Evolutionary conservation across 2,888 invertebrate species (phyloP).

Genomic region (Axea sp.): DNA sequence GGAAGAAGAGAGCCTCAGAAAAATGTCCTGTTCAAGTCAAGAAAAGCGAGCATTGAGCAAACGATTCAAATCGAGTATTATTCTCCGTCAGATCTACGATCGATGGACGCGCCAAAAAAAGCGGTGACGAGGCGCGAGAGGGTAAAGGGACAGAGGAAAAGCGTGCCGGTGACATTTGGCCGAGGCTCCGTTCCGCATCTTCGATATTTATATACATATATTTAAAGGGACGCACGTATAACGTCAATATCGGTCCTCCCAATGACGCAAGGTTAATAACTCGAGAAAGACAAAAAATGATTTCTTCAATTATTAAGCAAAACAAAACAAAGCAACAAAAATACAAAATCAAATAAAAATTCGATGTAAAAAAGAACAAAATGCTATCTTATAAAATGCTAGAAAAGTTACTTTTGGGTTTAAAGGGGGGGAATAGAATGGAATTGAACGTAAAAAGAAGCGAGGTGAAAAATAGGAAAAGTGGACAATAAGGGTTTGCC

Average conservation of each 20-base stretch:
- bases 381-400: no score
- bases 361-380: no score
- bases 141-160: conserved; percentile 20
- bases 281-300: neutral
- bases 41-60: conserved; percentile 42
- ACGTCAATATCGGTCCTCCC: conserved; percentile 9
- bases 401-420: no score
- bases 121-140: no score
- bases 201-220: conserved; percentile 32
- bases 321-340: neutral
- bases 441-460: no score
- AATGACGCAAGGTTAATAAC: neutral
- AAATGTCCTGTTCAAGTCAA: conserved; percentile 7
- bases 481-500: conserved; percentile 12
- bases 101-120: conserved; percentile 38
- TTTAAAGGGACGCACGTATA: no score
- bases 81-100: conserved; percentile 34
- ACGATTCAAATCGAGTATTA: conserved; percentile 51
- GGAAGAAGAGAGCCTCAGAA: conserved; percentile 27
- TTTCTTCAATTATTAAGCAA: no score
- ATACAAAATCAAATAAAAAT: neutral
- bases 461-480: conserved; percentile 1
- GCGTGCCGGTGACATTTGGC: conserved; percentile 29
- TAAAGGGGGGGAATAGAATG: no score
- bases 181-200: conserved; percentile 28